These are phyloP conservation scores for Bellardia bayeri DNA, from an alignment of 2,888 invertebrate genomes.

Conservation along the genomic window DNA sequence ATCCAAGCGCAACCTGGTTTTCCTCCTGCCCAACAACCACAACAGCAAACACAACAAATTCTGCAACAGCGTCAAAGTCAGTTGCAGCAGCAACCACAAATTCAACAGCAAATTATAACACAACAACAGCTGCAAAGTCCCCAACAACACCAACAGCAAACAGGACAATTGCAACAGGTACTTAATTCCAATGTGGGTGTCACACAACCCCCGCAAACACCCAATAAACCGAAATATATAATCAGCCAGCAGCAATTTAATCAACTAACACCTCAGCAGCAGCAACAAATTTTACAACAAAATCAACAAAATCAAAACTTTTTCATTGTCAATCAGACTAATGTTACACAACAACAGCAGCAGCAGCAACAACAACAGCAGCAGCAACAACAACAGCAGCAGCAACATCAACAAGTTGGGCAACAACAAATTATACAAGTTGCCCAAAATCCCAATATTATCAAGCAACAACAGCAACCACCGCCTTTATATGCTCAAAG, in stretches of 20 bases:
- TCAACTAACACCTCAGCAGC: conserved; percentile 87
- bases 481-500: conserved; percentile 69
- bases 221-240: conserved; percentile 82
- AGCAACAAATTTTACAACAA: conserved; percentile 84
- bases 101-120: conserved; percentile 74
- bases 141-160: conserved; percentile 76
- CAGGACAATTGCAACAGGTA: conserved; percentile 75
- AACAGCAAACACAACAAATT: conserved; percentile 85
- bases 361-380: conserved; percentile 78
- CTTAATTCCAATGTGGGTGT: conserved; percentile 71
- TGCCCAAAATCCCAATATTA: conserved; percentile 68
- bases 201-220: conserved; percentile 75
- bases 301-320: conserved; percentile 84
- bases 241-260: conserved; percentile 88
- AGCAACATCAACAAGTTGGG: conserved; percentile 81
- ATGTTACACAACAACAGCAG: conserved; percentile 71
- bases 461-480: conserved; percentile 78
- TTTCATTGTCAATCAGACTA: conserved; percentile 83
- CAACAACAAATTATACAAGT: conserved; percentile 79
- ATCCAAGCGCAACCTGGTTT: conserved; percentile 88
- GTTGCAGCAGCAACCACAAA: conserved; percentile 76
- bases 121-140: conserved; percentile 69
- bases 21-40: conserved; percentile 86
- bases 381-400: conserved; percentile 77
- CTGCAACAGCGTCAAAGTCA: conserved; percentile 65